Percentiles rank a stretch among this genome's conserved stretches.
These are phyloP conservation scores for Rhinogobius similis DNA, from an alignment of 2,113 vertebrate species.

Conservation along the genomic window DNA sequence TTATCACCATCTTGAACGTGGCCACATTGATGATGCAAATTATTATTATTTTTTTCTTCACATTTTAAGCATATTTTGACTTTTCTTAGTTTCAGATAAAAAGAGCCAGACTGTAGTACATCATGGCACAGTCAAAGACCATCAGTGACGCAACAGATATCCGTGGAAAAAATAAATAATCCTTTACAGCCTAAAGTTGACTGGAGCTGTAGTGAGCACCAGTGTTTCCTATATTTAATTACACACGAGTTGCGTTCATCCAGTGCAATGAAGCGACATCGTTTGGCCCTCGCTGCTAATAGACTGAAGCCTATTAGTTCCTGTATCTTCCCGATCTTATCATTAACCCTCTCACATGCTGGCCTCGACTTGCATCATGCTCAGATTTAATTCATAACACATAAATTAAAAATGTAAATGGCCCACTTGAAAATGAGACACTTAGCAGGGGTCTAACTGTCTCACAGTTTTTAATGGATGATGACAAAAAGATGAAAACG, in stretches of 20 bases:
- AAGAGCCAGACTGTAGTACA: not conserved
- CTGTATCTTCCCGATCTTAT: conserved; percentile 55
- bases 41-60: not conserved
- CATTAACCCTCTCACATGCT: conserved; percentile 62
- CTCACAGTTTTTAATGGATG: conserved; percentile 39
- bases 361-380: conserved; percentile 61
- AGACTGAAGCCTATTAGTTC: conserved; percentile 65
- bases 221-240: conserved; percentile 28
- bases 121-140: conserved; percentile 46
- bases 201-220: not conserved
- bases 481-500: conserved; percentile 60
- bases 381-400: conserved; percentile 61
- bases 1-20: not conserved
- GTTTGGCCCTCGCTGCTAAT: conserved; percentile 59
- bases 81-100: not conserved
- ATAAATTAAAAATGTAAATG: conserved; percentile 67
- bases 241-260: conserved; percentile 59
- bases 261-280: conserved; percentile 55
- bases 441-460: conserved; percentile 40
- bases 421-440: conserved; percentile 4
- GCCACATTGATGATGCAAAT: not conserved
- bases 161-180: not conserved
- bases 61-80: not conserved
- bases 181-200: conserved; percentile 39
- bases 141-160: conserved; percentile 60